Conservation (phyloP, 1,140 invertebrate species). For the Telenomus remus region DNA sequence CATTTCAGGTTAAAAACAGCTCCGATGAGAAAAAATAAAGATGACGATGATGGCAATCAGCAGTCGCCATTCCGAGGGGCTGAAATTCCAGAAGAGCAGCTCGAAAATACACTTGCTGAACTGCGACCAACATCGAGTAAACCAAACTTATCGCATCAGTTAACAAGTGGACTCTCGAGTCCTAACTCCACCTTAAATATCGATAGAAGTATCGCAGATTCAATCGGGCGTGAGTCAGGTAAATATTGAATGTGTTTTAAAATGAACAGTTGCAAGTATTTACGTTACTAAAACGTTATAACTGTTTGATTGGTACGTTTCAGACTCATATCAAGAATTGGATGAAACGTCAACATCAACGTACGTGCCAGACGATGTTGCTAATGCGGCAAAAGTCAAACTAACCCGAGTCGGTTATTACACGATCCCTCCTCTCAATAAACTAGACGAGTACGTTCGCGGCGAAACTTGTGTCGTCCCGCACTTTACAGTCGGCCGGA, state of each 20-base stretch:
- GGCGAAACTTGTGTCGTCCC: constrained; percentile 89
- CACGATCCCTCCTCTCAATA: constrained; percentile 82
- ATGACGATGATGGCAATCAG: constrained; percentile 26
- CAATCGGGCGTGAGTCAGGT: constrained; percentile 32
- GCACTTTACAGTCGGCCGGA: constrained; percentile 92
- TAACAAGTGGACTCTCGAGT: constrained; percentile 16
- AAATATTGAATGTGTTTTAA: too few relatives aligned
- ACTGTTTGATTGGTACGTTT: neutral
- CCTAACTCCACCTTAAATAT: constrained; percentile 34
- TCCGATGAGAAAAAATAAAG: constrained; percentile 44
- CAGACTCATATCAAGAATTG: constrained; percentile 65
- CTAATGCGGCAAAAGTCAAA: constrained; percentile 79
- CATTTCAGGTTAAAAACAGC: constrained; percentile 58
- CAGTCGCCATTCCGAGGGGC: constrained; percentile 35
- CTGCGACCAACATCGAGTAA: constrained; percentile 40
- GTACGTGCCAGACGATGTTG: constrained; percentile 59
- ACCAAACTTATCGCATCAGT: constrained; percentile 16
- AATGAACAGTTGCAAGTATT: constrained; percentile 6
- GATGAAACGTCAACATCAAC: constrained; percentile 56
- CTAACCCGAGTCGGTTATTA: constrained; percentile 85
- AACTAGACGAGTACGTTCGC: constrained; percentile 76
- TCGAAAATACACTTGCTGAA: constrained; percentile 61
- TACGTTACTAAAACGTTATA: neutral
- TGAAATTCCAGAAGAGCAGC: constrained; percentile 33
- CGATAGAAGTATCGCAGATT: constrained; percentile 35